Conservation (phyloP, 1,140 invertebrate species). For the Drosophila ananassae region DNA sequence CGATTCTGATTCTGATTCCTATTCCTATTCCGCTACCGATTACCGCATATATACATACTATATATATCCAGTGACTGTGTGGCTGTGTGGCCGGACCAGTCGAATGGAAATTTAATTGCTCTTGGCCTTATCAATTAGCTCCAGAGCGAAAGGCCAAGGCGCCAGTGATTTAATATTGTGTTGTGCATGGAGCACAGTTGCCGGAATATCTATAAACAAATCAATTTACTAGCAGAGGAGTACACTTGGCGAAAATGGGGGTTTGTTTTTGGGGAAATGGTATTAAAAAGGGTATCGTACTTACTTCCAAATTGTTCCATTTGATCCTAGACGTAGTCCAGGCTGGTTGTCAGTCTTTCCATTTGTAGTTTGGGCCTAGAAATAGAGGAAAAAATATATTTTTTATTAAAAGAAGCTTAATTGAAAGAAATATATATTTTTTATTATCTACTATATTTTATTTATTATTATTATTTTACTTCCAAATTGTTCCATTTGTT, state of each 20-base stretch:
- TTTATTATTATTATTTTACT: no score
- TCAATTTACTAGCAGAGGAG: not conserved
- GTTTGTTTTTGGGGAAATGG: not conserved
- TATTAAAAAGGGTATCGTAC: no score
- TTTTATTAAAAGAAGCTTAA: no score
- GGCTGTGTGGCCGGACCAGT: not conserved
- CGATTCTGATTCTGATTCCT: not conserved
- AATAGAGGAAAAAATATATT: no score
- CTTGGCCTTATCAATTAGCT: conserved; percentile 6
- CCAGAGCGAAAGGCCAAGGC: conserved; percentile 3
- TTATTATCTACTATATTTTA: no score
- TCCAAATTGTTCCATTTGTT: no score
- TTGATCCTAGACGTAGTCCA: no score
- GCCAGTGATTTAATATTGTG: conserved; percentile 7
- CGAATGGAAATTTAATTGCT: conserved; percentile 18
- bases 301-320: no score
- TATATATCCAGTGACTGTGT: not conserved
- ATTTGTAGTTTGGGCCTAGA: no score
- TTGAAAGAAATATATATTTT: no score
- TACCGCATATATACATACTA: not conserved
- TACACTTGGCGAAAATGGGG: not conserved
- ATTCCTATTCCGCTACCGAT: not conserved
- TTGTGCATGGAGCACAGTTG: not conserved
- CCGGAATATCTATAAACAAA: not conserved
- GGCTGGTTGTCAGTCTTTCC: no score